A percentile compares a stretch with the other conserved stretches of the same genome.
Conservation (phyloP, 2,888 invertebrate species). For the Hesperia comma region DNA sequence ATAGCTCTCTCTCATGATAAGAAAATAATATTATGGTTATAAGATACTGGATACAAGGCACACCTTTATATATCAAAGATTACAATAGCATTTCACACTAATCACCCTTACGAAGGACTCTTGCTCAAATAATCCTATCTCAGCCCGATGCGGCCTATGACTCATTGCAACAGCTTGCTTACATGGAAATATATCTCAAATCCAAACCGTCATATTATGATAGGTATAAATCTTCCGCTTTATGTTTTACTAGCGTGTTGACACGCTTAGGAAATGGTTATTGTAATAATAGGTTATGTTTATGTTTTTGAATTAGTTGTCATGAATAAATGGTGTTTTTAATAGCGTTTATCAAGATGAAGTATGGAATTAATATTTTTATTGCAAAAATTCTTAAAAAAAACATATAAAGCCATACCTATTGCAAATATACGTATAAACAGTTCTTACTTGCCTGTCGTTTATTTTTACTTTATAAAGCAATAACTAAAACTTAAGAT, state of each 20-base stretch:
- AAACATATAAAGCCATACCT: too few relatives aligned
- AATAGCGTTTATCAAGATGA: too few relatives aligned
- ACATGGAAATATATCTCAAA: slow-evolving; percentile 39
- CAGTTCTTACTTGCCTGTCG: too few relatives aligned
- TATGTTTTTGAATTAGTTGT: neutral
- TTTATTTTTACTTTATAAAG: too few relatives aligned
- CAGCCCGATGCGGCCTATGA: slow-evolving; percentile 4
- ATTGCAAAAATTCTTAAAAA: too few relatives aligned
- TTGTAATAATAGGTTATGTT: slow-evolving; percentile 3
- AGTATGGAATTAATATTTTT: too few relatives aligned
- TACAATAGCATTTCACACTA: neutral
- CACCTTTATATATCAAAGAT: too few relatives aligned
- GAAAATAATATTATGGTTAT: too few relatives aligned
- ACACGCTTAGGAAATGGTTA: slow-evolving; percentile 38
- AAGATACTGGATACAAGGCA: too few relatives aligned
- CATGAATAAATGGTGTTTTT: neutral
- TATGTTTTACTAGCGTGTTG: slow-evolving; percentile 46
- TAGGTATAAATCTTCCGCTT: slow-evolving; percentile 45
- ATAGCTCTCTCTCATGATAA: too few relatives aligned
- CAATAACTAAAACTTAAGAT: too few relatives aligned
- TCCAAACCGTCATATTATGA: slow-evolving; percentile 43
- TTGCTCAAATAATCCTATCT: slow-evolving; percentile 16
- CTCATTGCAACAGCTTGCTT: slow-evolving; percentile 33
- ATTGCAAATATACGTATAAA: too few relatives aligned
- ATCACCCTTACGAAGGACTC: slow-evolving; percentile 5